Evolutionary conservation across 2,888 invertebrate species (phyloP), one percentile per base, ranked within the genome.

Genomic region (Ectropis crepuscularia): DNA sequence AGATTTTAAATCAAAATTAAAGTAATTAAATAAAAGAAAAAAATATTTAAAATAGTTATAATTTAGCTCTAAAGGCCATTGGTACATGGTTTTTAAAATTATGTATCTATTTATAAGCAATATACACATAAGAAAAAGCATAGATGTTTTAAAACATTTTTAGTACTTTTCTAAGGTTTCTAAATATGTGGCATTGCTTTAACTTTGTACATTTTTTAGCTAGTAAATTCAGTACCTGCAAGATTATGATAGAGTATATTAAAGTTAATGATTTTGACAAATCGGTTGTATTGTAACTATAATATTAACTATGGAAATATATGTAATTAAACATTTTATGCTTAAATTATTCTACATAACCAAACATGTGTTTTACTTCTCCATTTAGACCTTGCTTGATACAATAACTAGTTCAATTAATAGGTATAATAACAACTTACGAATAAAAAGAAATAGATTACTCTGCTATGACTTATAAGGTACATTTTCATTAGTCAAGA

Each of bases 121-220:
- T 51, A 51, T 37, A 53, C 37, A 53, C 36, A 53, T 11, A 11
- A 53, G 9, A 45, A 12, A 54, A 54, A 5, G 5, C 2, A 6
- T 46, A 38, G 45, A 45, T 41, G 41, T 42, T 45, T 54, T n/a
- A 39, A 55, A 28, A 53, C 60, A 48, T 62, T 61, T 67, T 69
- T 69, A 54, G 61, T 67, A 69, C 62, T 63, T 69, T 67, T 67
- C 37, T 67, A 69, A 43, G 41, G 36, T 47, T 9, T 36, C 10
- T 28, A 12, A 47, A n/a, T 10, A n/a, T 28, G 12, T 57, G 42
- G 11, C 50, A 50, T 36, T n/a, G 16, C 38, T 54, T 49, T 28
- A 54, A 6, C n/a, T 45, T 11, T 61, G 7, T 48, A 48, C 8
- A 48, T 41, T 53, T 57, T 51, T 37, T 57, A 51, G 57, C 51